Conservation (phyloP, 2,113 vertebrate species). For the Dinomys branickii region DNA sequence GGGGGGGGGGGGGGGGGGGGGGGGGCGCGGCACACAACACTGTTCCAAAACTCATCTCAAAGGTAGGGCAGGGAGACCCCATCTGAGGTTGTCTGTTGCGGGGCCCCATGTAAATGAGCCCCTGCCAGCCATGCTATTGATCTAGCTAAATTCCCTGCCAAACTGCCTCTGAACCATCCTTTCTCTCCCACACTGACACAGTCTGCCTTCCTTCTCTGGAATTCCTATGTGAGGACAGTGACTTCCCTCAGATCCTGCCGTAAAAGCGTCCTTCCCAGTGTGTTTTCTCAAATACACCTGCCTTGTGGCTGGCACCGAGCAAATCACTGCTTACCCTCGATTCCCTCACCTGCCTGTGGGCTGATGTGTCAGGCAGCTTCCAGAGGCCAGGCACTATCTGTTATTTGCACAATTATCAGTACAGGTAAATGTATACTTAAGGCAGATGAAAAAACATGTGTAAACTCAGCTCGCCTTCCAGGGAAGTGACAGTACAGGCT, state of each 20-base stretch:
- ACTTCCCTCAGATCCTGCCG: neutral
- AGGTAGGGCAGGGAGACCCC: too few relatives aligned
- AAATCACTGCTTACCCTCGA: neutral
- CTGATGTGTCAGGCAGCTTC: neutral
- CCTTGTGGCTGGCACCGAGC: neutral
- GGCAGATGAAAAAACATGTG: neutral
- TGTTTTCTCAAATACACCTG: neutral
- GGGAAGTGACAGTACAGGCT: neutral
- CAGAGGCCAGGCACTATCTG: constrained; percentile 32
- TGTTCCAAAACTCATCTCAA: neutral
- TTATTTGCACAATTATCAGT: constrained; percentile 23
- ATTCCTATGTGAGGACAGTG: neutral
- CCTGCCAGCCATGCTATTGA: neutral
- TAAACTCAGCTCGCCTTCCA: neutral
- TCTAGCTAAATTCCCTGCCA: neutral
- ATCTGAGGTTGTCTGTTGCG: neutral
- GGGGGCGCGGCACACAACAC: too few relatives aligned
- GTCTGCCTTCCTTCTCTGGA: constrained; percentile 41
- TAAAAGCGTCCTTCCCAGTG: constrained; percentile 14
- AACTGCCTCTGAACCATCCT: neutral
- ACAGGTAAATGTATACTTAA: neutral
- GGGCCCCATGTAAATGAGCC: neutral
- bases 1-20: too few relatives aligned
- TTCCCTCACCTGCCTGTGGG: neutral
- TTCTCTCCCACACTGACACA: neutral